A percentile compares a stretch with the other conserved stretches of the same genome.
These are phyloP conservation scores for Lycophotia porphyrea DNA, from an alignment of 2,888 invertebrate genomes.

Conservation along the genomic window DNA sequence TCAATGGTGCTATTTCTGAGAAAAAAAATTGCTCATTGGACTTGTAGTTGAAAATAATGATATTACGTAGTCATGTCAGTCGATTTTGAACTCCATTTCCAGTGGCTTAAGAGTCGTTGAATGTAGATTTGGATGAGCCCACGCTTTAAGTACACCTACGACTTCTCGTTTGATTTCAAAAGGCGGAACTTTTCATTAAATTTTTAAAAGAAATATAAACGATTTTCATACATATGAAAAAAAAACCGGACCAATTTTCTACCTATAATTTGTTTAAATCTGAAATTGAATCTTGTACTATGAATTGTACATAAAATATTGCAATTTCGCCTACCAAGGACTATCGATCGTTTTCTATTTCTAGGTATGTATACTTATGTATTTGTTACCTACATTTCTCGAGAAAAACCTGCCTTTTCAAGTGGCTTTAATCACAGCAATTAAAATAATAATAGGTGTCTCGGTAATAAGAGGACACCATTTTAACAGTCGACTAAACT, in stretches of 20 bases:
- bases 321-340: constrained; percentile 26
- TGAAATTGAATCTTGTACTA: not conserved
- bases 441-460: constrained; percentile 70
- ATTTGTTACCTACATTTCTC: constrained; percentile 53
- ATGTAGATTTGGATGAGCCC: constrained; percentile 17
- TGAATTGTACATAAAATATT: constrained; percentile 6
- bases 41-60: constrained; percentile 28
- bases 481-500: constrained; percentile 63
- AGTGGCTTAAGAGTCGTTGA: not conserved
- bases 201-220: constrained; percentile 16
- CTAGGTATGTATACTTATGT: not conserved
- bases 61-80: not conserved
- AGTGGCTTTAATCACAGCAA: constrained; percentile 65
- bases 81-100: constrained; percentile 26
- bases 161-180: constrained; percentile 22
- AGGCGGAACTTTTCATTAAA: constrained; percentile 15
- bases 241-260: not conserved
- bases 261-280: not conserved
- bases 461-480: constrained; percentile 67
- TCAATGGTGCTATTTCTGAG: constrained; percentile 44
- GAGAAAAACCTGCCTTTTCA: constrained; percentile 57
- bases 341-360: constrained; percentile 46
- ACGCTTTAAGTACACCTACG: constrained; percentile 50
- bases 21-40: constrained; percentile 49
- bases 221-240: not conserved